Percentiles rank a stretch among this genome's conserved stretches.
Conservation (phyloP, 2,888 invertebrate species). For the Torymus tubicola region DNA sequence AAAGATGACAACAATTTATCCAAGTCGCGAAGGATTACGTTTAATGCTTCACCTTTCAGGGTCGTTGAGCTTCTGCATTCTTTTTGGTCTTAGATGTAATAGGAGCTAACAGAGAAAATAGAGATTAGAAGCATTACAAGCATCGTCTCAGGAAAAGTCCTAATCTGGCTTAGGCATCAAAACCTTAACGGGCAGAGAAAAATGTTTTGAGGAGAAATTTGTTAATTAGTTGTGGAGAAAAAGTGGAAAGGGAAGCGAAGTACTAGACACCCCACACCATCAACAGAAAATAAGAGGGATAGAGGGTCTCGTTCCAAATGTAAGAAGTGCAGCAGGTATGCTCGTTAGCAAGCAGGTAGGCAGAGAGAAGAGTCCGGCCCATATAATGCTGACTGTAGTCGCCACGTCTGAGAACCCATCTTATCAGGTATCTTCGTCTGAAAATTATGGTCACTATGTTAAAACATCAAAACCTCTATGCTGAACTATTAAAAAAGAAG, state of each 20-base stretch:
- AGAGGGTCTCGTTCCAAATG: conserved; percentile 64
- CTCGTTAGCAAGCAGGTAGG: conserved; percentile 75
- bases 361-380: conserved; percentile 51
- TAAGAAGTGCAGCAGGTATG: conserved; percentile 75
- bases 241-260: not conserved
- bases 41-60: conserved; percentile 31
- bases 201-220: conserved; percentile 36
- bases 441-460: conserved; percentile 18
- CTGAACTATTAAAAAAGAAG: no score
- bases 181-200: not conserved
- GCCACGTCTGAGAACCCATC: conserved; percentile 23
- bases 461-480: conserved; percentile 3
- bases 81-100: conserved; percentile 25
- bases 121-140: not conserved
- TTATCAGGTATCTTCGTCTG: conserved; percentile 38
- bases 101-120: not conserved
- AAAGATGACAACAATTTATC: conserved; percentile 31
- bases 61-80: conserved; percentile 30
- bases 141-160: not conserved
- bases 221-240: conserved; percentile 17
- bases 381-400: not conserved
- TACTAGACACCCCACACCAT: no score
- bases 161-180: not conserved
- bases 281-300: conserved; percentile 48
- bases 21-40: conserved; percentile 4